Percentiles rank a stretch among this genome's conserved stretches.
phyloP scores from a whole-genome alignment of 2,797 vertebrate species.

The Rhinatrema bivittatum region DNA sequence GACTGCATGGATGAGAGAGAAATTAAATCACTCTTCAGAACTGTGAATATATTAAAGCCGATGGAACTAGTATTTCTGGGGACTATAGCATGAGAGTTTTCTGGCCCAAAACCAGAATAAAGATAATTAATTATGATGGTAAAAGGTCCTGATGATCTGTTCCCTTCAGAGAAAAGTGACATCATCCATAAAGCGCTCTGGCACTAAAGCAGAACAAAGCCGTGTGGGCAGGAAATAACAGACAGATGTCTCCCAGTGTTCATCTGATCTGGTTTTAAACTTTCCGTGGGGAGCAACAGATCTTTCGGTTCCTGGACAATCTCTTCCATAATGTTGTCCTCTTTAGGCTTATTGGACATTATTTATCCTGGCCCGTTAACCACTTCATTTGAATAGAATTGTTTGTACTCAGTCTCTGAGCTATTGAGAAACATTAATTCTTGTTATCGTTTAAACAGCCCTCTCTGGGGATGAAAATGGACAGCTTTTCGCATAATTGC shows the following conservation, averaged over 20 bases:
- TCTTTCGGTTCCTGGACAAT: not conserved
- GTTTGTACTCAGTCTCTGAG: no score
- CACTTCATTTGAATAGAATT: no score
- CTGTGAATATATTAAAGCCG: no score
- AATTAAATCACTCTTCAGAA: no score
- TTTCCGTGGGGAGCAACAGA: slow-evolving; percentile 27
- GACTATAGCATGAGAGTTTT: slow-evolving; percentile 50
- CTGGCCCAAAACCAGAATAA: slow-evolving; percentile 55
- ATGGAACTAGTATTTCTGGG: slow-evolving; percentile 43
- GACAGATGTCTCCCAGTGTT: slow-evolving; percentile 57
- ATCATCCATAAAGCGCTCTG: slow-evolving; percentile 57
- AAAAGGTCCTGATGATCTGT: slow-evolving; percentile 59
- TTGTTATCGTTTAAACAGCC: no score
- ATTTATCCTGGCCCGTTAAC: no score
- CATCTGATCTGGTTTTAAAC: slow-evolving; percentile 56
- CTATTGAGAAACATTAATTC: no score
- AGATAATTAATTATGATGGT: slow-evolving; percentile 73
- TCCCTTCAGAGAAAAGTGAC: slow-evolving; percentile 65
- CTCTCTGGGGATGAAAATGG: no score
- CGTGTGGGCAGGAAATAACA: slow-evolving; percentile 61
- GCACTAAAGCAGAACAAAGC: slow-evolving; percentile 61
- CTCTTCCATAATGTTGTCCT: no score
- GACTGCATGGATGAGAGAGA: not conserved
- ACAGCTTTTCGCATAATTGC: no score
- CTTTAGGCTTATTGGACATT: no score